Conservation (phyloP, 2,797 vertebrate genomes). For the Danio albolineatus region DNA sequence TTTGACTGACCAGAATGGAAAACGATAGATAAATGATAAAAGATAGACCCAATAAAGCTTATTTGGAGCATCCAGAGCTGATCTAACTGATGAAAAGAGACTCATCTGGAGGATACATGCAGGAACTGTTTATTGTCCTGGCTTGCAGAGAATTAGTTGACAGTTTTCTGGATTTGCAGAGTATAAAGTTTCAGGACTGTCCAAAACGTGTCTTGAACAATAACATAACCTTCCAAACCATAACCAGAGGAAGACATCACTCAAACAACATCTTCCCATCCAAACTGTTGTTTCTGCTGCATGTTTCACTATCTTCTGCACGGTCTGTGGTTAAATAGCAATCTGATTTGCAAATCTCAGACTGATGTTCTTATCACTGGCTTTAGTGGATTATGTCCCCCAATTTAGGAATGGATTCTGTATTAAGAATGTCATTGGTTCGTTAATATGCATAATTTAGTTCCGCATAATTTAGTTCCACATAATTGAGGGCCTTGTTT, state of each 20-base stretch:
- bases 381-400: neutral
- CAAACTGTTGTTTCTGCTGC: slow-evolving; percentile 19
- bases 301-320: slow-evolving; percentile 34
- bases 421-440: neutral
- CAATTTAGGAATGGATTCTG: slow-evolving; percentile 18
- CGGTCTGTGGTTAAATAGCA: slow-evolving; percentile 36
- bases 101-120: slow-evolving; percentile 66
- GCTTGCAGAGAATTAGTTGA: slow-evolving; percentile 67
- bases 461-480: neutral
- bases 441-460: neutral
- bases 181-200: slow-evolving; percentile 66
- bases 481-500: neutral
- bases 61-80: slow-evolving; percentile 70
- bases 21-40: slow-evolving; percentile 66
- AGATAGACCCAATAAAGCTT: slow-evolving; percentile 56
- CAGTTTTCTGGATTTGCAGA: slow-evolving; percentile 61
- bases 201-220: slow-evolving; percentile 67
- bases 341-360: slow-evolving; percentile 36
- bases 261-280: slow-evolving; percentile 53
- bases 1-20: slow-evolving; percentile 49
- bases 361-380: slow-evolving; percentile 26
- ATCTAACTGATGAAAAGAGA: slow-evolving; percentile 73
- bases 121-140: slow-evolving; percentile 67
- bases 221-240: slow-evolving; percentile 65
- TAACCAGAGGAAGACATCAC: slow-evolving; percentile 60